Conservation (phyloP, 2,797 vertebrate genomes). For the Paedocypris micromegethes region DNA sequence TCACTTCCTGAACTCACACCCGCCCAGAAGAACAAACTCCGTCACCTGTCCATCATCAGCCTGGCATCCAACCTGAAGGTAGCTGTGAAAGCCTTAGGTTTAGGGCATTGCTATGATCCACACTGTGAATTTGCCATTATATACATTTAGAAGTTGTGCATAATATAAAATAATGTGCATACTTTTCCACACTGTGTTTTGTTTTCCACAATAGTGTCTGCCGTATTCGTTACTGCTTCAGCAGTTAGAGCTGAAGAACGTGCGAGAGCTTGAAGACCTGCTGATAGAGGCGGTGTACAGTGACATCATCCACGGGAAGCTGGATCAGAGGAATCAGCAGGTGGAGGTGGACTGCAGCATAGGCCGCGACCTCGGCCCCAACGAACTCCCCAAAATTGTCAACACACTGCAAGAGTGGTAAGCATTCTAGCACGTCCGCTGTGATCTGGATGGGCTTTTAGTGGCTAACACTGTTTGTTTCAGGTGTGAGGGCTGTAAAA, state of each 20-base stretch:
- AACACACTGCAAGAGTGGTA: conserved; percentile 98
- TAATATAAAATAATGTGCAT: not conserved
- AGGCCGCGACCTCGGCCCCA: conserved; percentile 93
- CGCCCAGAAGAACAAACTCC: conserved; percentile 93
- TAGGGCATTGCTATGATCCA: not conserved
- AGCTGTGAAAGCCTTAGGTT: conserved; percentile 21
- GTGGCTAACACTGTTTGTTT: not conserved
- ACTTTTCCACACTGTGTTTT: not conserved
- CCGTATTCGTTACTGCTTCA: conserved; percentile 96
- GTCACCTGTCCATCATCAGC: conserved; percentile 92
- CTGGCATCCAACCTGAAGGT: conserved; percentile 96
- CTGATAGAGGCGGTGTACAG: conserved; percentile 98
- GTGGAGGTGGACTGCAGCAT: conserved; percentile 98
- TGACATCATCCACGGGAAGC: conserved; percentile 97
- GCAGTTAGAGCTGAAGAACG: conserved; percentile 95
- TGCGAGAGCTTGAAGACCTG: conserved; percentile 94
- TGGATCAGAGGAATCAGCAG: conserved; percentile 97
- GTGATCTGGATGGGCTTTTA: not conserved
- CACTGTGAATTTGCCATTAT: conserved; percentile 2
- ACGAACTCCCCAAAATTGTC: conserved; percentile 92
- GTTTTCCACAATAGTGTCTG: conserved; percentile 78
- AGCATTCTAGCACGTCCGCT: conserved; percentile 1
- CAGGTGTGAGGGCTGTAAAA: conserved; percentile 93
- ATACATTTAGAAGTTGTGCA: too few relatives aligned
- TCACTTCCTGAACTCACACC: conserved; percentile 85